Evolutionary conservation across 2,113 vertebrate species (phyloP).

Genomic region (Oenanthe oenanthe): DNA sequence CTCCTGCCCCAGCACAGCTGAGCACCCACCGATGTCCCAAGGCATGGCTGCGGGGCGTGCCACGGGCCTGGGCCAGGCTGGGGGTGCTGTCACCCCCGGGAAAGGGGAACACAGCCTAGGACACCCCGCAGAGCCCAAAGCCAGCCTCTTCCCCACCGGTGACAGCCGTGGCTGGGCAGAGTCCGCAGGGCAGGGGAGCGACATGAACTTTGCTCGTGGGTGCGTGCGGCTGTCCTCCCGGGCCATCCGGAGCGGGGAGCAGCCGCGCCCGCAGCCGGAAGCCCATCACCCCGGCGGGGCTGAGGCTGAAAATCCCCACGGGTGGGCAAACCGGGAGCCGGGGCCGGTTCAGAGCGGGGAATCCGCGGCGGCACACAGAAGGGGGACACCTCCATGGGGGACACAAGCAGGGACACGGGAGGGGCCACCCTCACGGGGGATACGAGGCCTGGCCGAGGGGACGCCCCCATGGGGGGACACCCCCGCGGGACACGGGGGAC

Average conservation of each 20-base stretch:
- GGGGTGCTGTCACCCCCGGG: not conserved
- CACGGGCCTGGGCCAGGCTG: not conserved
- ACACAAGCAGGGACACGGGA: not conserved
- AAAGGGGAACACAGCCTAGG: not conserved
- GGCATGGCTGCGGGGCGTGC: not conserved
- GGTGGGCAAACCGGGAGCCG: not conserved
- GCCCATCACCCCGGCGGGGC: not conserved
- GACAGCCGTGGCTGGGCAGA: not conserved
- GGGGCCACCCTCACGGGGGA: too few species aligned
- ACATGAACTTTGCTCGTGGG: not conserved
- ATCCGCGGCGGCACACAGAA: not conserved
- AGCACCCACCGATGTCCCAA: not conserved
- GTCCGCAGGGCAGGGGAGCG: not conserved
- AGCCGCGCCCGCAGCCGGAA: not conserved
- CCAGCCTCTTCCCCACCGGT: not conserved
- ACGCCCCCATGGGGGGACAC: too few species aligned
- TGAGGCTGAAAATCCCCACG: not conserved
- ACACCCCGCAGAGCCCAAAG: not conserved
- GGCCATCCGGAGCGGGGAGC: not conserved
- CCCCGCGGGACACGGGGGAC: not conserved
- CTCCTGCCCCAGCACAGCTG: not conserved
- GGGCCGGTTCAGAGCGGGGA: not conserved
- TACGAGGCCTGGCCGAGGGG: not conserved
- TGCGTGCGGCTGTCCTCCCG: not conserved
- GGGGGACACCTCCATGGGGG: not conserved